Conservation (phyloP, 2,888 invertebrate genomes). For the Strigamia crassipes region DNA sequence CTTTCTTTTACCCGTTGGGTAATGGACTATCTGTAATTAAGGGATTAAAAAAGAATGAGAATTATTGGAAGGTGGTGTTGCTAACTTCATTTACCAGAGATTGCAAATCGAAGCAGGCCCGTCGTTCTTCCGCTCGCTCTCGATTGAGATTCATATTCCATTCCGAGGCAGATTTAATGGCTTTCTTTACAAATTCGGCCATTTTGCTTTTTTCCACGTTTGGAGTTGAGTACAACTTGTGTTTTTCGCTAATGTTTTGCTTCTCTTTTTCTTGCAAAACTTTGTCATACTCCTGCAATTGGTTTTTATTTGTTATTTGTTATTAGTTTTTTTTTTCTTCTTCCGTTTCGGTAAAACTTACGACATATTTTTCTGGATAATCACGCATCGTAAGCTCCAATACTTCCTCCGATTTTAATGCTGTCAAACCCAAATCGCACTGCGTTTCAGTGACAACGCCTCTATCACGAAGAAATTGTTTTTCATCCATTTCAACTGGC, state of each 20-base stretch:
- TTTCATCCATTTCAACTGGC: slow-evolving; percentile 85
- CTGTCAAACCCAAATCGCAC: slow-evolving; percentile 92
- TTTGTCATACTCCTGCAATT: slow-evolving; percentile 56
- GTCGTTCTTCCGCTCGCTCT: slow-evolving; percentile 71
- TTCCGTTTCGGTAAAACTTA: slow-evolving; percentile 27
- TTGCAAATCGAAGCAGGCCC: slow-evolving; percentile 89
- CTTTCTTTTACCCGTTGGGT: slow-evolving; percentile 63
- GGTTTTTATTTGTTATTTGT: not conserved
- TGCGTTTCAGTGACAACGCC: slow-evolving; percentile 82
- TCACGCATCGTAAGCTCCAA: slow-evolving; percentile 94
- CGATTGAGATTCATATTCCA: slow-evolving; percentile 89
- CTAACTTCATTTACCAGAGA: slow-evolving; percentile 67
- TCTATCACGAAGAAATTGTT: slow-evolving; percentile 81
- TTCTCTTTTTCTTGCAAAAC: slow-evolving; percentile 58
- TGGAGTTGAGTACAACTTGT: slow-evolving; percentile 58
- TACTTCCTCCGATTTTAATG: slow-evolving; percentile 88
- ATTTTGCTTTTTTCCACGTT: slow-evolving; percentile 55
- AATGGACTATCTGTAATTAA: slow-evolving; percentile 69
- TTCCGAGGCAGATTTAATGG: slow-evolving; percentile 80
- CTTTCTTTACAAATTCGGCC: slow-evolving; percentile 75
- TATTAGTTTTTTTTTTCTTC: not conserved
- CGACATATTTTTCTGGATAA: slow-evolving; percentile 85
- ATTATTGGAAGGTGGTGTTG: not conserved
- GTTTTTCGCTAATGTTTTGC: slow-evolving; percentile 58
- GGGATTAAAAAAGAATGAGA: too few relatives aligned